Evolutionary conservation across 2,113 vertebrate species (phyloP).

Genomic region (Nibea albiflora): DNA sequence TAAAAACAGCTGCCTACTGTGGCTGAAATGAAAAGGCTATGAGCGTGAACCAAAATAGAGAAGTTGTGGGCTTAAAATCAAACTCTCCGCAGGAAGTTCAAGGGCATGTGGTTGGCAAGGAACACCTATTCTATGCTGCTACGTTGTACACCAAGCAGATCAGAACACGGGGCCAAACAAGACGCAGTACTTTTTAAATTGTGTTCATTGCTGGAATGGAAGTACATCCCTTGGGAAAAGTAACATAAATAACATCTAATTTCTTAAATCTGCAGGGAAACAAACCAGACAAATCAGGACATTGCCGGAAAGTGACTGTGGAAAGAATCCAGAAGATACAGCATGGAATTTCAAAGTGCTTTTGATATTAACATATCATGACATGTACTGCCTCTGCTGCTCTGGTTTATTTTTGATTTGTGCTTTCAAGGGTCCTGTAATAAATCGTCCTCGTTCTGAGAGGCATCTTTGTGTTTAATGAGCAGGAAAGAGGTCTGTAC

Average conservation of each 20-base stretch:
- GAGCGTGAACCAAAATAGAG: too few relatives aligned
- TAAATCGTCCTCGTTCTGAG: too few relatives aligned
- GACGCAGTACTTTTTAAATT: background rate
- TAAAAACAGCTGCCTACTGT: too few relatives aligned
- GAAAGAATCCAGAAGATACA: background rate
- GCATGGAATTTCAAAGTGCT: background rate
- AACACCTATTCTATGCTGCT: too few relatives aligned
- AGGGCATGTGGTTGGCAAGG: too few relatives aligned
- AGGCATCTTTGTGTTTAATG: too few relatives aligned
- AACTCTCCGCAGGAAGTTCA: too few relatives aligned
- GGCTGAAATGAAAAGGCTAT: too few relatives aligned
- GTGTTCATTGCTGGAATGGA: background rate
- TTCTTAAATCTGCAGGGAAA: background rate
- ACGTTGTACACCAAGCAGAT: background rate
- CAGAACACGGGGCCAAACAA: background rate
- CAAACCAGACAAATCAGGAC: background rate
- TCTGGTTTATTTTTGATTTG: background rate
- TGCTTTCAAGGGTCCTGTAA: background rate
- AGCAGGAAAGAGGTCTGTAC: too few relatives aligned
- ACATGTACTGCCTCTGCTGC: background rate
- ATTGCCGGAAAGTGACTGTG: background rate
- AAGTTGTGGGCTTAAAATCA: too few relatives aligned
- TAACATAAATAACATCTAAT: background rate
- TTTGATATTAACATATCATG: background rate
- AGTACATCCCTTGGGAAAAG: background rate